Conservation (phyloP, 2,113 vertebrate species). For the Prunella himalayana region DNA sequence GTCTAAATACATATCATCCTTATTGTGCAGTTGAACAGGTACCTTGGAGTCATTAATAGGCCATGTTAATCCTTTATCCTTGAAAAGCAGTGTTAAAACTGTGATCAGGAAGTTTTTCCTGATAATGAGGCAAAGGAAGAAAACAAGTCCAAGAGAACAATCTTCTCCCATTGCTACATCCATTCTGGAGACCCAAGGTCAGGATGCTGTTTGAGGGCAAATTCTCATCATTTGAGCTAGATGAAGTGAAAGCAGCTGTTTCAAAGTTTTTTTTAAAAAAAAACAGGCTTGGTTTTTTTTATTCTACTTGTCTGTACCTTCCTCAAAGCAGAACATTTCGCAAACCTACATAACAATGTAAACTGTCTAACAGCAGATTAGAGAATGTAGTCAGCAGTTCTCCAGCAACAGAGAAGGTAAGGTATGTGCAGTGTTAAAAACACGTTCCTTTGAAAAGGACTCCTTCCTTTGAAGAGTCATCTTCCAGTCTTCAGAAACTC, state of each 20-base stretch:
- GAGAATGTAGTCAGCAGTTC: neutral
- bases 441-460: neutral
- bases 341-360: accelerated
- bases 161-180: neutral
- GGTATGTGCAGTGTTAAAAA: neutral
- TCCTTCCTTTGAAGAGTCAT: neutral
- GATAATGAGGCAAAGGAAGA: neutral
- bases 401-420: neutral
- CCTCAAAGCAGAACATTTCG: neutral
- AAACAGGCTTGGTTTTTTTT: neutral
- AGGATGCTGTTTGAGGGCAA: neutral
- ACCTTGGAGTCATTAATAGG: neutral
- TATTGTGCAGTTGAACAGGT: neutral
- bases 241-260: neutral
- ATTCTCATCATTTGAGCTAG: neutral
- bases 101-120: neutral
- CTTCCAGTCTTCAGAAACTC: neutral
- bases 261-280: neutral
- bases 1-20: neutral
- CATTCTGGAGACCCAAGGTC: neutral
- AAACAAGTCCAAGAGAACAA: neutral
- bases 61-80: neutral
- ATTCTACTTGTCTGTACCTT: neutral
- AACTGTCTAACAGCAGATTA: neutral
- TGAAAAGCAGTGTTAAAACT: neutral